phyloP scores from a whole-genome alignment of 2,113 vertebrate genomes.

The Bambusicola thoracicus region DNA sequence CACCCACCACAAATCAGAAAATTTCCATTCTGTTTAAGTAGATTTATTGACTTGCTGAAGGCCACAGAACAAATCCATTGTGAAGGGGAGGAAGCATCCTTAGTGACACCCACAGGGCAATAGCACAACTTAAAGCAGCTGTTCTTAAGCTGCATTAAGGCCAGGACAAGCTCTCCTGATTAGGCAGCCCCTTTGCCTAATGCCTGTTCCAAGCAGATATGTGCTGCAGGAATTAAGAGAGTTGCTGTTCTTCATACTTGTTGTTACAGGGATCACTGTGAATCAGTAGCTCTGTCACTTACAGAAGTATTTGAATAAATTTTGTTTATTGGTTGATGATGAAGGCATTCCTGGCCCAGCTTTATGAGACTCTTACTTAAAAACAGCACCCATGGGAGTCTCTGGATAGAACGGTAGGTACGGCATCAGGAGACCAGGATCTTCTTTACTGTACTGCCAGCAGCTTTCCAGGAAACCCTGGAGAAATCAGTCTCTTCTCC shows the following conservation, averaged over 20 bases:
- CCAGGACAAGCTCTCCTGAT: conserved; percentile 19
- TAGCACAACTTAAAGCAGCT: conserved; percentile 20
- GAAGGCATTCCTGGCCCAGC: not conserved
- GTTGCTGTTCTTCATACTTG: not conserved
- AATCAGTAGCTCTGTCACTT: not conserved
- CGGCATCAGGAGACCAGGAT: not conserved
- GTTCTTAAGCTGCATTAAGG: conserved; percentile 18
- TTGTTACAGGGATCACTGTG: not conserved
- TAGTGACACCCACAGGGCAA: not conserved
- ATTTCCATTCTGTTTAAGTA: not conserved
- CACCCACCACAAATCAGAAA: not conserved
- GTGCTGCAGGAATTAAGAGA: not conserved
- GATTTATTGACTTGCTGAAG: conserved; percentile 28
- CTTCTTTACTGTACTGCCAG: not conserved
- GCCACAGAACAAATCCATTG: not conserved
- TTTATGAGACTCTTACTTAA: not conserved
- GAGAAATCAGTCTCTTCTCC: not conserved
- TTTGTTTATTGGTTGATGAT: not conserved
- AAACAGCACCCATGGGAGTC: not conserved
- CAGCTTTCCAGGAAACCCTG: not conserved
- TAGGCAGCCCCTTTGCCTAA: conserved; percentile 1
- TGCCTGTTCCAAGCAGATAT: not conserved
- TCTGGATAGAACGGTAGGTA: not conserved
- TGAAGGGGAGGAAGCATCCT: not conserved
- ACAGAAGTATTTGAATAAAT: conserved; percentile 34